These are phyloP conservation scores for Harmothoe impar DNA, from an alignment of 2,888 invertebrate genomes.

Conservation along the genomic window DNA sequence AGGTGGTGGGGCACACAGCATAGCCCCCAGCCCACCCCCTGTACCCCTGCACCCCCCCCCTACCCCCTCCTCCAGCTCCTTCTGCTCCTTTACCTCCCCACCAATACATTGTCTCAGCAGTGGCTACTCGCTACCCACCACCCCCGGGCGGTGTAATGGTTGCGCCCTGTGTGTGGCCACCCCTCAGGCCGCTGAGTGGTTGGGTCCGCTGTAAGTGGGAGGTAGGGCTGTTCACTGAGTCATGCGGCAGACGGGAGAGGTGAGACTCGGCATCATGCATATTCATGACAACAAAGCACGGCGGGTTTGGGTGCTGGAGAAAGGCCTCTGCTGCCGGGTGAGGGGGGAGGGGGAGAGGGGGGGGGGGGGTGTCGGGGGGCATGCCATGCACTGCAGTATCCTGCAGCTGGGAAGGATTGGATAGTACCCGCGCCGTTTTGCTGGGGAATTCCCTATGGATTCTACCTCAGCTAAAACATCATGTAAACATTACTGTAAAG, in stretches of 20 bases:
- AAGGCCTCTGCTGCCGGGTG: not conserved
- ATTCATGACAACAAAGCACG: conserved; percentile 49
- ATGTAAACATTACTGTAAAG: too few relatives aligned
- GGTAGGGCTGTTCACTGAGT: conserved; percentile 45
- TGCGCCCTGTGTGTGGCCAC: not conserved
- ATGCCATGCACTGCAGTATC: too few relatives aligned
- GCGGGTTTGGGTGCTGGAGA: not conserved
- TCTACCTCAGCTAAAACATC: too few relatives aligned
- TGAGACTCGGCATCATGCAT: conserved; percentile 59
- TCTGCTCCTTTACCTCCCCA: not conserved
- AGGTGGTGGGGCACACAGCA: too few relatives aligned
- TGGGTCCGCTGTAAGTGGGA: conserved; percentile 55
- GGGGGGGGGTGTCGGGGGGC: not conserved
- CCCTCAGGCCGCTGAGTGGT: not conserved
- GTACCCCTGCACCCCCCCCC: not conserved
- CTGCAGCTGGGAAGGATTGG: too few relatives aligned
- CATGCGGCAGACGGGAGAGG: conserved; percentile 60
- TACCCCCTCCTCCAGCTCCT: not conserved
- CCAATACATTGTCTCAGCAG: conserved; percentile 57
- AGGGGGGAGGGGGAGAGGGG: not conserved
- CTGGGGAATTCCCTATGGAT: too few relatives aligned
- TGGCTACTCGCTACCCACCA: not conserved
- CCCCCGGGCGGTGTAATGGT: not conserved
- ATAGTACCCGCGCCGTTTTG: too few relatives aligned
- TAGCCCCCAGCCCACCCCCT: not conserved